Evolutionary conservation across 2,113 vertebrate species (phyloP), one percentile per base, ranked within the genome.

Genomic region (Brachyhypopomus occidentalis): DNA sequence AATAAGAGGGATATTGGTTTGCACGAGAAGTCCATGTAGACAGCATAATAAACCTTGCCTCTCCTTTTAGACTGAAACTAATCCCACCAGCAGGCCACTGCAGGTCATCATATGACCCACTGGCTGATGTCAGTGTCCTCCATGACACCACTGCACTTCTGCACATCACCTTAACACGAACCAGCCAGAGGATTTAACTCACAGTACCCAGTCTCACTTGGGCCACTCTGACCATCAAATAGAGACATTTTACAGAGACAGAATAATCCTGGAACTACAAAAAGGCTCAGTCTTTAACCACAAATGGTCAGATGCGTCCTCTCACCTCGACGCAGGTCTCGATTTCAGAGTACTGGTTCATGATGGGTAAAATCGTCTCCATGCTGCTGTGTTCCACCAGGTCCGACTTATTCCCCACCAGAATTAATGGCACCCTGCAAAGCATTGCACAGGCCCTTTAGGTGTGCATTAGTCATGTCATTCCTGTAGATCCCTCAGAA

Each of bases 261-360:
- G 17, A 41, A 36, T 38, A 59, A 48, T 8, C 62, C 19, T 66
- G 2, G n/a, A 6, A 66, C 27, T 16, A 66, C 8, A 66, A 19
- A 5, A 19, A 36, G 4, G 5, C 30, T 30, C 20, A 63, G 25
- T 27, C 23, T 3, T 14, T 1, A 63, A 2, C 8, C 9, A 25
- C 25, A 52, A 52, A 52, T 1, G 45, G 45, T 52, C 12, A 14
- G 5, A 14, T 14, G 9, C 12, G 9, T 38, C 45, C 45, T 0
- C 90, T 88, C 92, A 99, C 98, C 95, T 99, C 98, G 75, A 99
- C 97, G 86, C 98, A 99, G 0, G 97, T 99, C 93, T 99, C 98
- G 84, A 99, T 99, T 84, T 98, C 97, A 83, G 97, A 97, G 80
- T 97, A 98, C 82, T 99, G 96, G 90, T 99, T 99, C 98, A 99